A percentile compares a stretch with the other conserved stretches of the same genome.
Conservation (phyloP, 2,888 invertebrate species). For the Drosophila cracens region DNA sequence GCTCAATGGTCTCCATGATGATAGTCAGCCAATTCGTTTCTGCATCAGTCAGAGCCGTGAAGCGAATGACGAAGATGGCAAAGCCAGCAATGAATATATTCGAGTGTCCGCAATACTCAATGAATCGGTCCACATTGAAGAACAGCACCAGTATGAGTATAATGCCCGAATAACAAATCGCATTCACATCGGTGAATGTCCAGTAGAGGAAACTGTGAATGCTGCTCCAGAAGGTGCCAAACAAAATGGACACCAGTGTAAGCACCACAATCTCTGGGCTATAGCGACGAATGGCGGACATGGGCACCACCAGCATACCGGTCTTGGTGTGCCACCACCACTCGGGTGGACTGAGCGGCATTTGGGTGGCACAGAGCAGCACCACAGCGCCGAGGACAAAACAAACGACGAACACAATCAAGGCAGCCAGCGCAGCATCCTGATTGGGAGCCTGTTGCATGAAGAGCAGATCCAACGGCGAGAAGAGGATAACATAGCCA, state of each 20-base stretch:
- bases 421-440: conserved; percentile 64
- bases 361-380: conserved; percentile 86
- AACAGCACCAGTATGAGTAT: conserved; percentile 80
- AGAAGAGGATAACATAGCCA: conserved; percentile 89
- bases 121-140: conserved; percentile 91
- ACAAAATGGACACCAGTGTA: conserved; percentile 88
- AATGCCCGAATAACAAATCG: conserved; percentile 72
- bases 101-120: conserved; percentile 92
- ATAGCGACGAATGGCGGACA: conserved; percentile 91
- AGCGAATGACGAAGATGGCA: conserved; percentile 91
- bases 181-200: conserved; percentile 85
- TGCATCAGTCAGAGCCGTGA: conserved; percentile 87
- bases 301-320: conserved; percentile 91
- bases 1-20: conserved; percentile 90
- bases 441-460: conserved; percentile 80
- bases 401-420: conserved; percentile 84
- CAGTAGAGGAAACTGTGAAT: conserved; percentile 92
- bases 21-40: conserved; percentile 88
- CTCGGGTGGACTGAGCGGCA: conserved; percentile 93
- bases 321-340: conserved; percentile 95
- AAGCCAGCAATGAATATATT: conserved; percentile 94
- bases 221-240: conserved; percentile 92
- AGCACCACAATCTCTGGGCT: conserved; percentile 90
- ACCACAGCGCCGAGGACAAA: conserved; percentile 89
- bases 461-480: conserved; percentile 86